phyloP scores from a whole-genome alignment of 2,797 vertebrate species.

The Enteromius radiatus region DNA sequence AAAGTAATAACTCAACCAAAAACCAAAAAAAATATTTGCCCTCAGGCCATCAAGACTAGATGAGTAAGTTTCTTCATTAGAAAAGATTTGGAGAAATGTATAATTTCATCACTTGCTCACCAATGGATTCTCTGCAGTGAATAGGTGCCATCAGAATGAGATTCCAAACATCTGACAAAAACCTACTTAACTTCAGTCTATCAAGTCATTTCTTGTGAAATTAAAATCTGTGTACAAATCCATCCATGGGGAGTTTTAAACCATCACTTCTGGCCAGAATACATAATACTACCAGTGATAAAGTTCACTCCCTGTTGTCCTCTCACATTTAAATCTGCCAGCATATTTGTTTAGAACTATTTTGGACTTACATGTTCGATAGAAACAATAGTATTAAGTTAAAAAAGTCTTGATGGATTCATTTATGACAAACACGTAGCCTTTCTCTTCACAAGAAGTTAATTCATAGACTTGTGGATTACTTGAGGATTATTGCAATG shows the following conservation, averaged over 20 bases:
- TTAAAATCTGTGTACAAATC: not conserved
- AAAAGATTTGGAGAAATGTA: not conserved
- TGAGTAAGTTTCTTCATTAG: not conserved
- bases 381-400: not conserved
- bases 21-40: not conserved
- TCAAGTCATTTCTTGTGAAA: not conserved
- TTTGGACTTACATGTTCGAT: not conserved
- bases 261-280: not conserved
- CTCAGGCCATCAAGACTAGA: not conserved
- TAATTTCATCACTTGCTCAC: not conserved
- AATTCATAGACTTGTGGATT: not conserved
- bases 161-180: not conserved
- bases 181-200: not conserved
- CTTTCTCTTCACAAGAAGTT: not conserved
- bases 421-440: not conserved
- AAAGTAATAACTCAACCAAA: not conserved
- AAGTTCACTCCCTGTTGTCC: not conserved
- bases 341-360: not conserved
- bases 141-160: not conserved
- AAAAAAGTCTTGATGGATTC: not conserved
- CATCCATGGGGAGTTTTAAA: not conserved
- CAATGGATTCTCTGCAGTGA: not conserved
- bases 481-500: not conserved
- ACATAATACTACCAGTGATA: not conserved
- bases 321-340: not conserved